Evolutionary conservation across 2,888 invertebrate genomes (phyloP).

Genomic region (Nomada ruficornis): DNA sequence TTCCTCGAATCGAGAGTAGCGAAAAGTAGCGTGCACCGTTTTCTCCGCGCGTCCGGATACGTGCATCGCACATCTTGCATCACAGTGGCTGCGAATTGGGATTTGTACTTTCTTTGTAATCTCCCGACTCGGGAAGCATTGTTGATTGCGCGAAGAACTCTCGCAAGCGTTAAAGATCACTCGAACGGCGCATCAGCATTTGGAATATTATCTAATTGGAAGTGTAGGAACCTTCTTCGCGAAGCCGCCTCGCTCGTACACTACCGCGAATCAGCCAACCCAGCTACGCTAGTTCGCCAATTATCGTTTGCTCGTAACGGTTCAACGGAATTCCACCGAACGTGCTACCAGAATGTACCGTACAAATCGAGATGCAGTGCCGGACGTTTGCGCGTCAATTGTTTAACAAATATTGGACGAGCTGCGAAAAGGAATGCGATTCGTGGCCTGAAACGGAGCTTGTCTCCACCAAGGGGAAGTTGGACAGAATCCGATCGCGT

Average conservation of each 20-base stretch:
- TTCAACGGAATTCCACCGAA: conserved; percentile 32
- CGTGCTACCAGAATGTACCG: neutral
- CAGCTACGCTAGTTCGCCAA: conserved; percentile 43
- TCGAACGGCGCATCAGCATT: no score
- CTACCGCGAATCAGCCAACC: neutral
- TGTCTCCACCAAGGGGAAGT: no score
- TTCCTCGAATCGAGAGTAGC: conserved; percentile 51
- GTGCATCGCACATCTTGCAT: conserved; percentile 13
- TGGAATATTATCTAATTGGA: no score
- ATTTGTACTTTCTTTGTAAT: neutral
- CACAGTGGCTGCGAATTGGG: conserved; percentile 8
- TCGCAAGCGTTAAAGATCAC: no score
- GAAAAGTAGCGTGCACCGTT: conserved; percentile 27
- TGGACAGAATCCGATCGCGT: no score
- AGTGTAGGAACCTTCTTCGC: no score
- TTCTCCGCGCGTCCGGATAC: conserved; percentile 21
- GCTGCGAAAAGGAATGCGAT: neutral
- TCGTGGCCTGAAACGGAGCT: neutral
- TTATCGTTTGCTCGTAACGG: conserved; percentile 54
- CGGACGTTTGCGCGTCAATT: neutral
- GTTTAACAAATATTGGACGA: no score
- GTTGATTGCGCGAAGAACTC: neutral
- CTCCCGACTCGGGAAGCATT: neutral
- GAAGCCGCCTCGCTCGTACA: no score
- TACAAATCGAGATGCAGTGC: neutral